Evolutionary conservation across 2,797 vertebrate genomes (phyloP).

Genomic region (Dromococcyx pavoninus): DNA sequence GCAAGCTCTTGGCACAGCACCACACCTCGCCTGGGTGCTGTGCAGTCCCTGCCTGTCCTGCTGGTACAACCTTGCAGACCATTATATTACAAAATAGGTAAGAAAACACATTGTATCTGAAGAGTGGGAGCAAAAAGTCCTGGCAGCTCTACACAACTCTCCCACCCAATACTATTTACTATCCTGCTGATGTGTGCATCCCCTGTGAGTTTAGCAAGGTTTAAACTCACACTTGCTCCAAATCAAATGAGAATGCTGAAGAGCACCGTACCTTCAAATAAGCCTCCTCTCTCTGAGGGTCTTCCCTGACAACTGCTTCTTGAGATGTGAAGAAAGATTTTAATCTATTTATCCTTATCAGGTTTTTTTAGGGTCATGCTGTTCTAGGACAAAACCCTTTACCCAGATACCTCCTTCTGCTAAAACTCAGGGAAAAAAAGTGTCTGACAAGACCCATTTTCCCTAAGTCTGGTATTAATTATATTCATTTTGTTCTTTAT

Average conservation of each 20-base stretch:
- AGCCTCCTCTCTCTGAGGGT: neutral
- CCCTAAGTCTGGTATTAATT: slow-evolving; percentile 8
- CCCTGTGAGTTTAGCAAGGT: neutral
- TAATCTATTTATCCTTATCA: neutral
- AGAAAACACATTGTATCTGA: neutral
- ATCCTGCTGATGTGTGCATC: neutral
- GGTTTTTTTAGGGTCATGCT: slow-evolving; percentile 30
- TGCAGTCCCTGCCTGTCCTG: neutral
- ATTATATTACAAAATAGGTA: neutral
- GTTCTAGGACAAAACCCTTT: slow-evolving; percentile 45
- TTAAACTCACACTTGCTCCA: neutral
- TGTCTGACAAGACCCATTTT: slow-evolving; percentile 22
- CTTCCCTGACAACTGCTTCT: neutral
- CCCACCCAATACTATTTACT: neutral
- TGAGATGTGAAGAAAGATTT: neutral
- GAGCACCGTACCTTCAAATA: neutral
- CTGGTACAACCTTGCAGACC: fast-evolving
- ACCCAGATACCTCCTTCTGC: neutral
- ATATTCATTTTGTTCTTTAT: neutral
- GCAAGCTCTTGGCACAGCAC: neutral
- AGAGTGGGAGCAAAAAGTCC: neutral
- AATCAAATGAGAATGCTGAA: neutral
- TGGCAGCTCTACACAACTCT: neutral
- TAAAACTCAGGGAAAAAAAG: neutral
- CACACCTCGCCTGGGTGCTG: fast-evolving